Base-by-base conservation (phyloP, 2,113 vertebrate species). In the Mungos mungo region DNA sequence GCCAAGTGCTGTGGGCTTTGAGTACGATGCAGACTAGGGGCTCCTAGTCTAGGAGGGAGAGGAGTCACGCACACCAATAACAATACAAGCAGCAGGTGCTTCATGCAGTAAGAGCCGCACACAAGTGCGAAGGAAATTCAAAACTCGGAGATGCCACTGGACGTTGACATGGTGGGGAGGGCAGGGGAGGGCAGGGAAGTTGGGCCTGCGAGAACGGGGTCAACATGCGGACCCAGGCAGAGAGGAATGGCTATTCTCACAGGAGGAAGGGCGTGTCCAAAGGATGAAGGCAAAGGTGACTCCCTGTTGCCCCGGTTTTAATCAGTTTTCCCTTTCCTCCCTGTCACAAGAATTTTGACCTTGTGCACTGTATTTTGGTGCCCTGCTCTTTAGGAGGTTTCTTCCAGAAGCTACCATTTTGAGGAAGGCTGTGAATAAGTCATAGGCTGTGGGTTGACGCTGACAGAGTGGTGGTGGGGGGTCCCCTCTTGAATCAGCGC, bases 401-500 rank as follows among this genome's bases (percentile, higher is more conserved):
- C 27, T 72, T 4, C 47, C 29, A 76, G 88, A 85, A 68, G 45
- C 35, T n/a, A 2, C 68, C 71, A 0, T 83, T 18, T 88, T 38
- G 65, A 47, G 47, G 82, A 74, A 47, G 25, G 14, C 3, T 31
- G 76, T 68, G 77, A n/a, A 23, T n/a, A 15, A 47, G 5, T 52
- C 18, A 21, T 25, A 25, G 18, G 45, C 0, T 27, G 2, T 33
- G 31, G 66, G 47, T 0, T 3, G 54, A n/a, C 5, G 35, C 60
- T 29, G 11, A 3, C 15, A 10, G 72, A 15, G 2, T 11, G 35
- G 45, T 16, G 31, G 29, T 2, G 60, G 18, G 41, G 35, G 50
- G 50, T 14, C 12, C 38, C 15, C 45, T 35, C 77, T 3, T 0
- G 52, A 19, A 16, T 7, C 47, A 11, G 31, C 25, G 1, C 3